Conservation (phyloP, 2,797 vertebrate genomes). For the Furcifer pardalis region DNA sequence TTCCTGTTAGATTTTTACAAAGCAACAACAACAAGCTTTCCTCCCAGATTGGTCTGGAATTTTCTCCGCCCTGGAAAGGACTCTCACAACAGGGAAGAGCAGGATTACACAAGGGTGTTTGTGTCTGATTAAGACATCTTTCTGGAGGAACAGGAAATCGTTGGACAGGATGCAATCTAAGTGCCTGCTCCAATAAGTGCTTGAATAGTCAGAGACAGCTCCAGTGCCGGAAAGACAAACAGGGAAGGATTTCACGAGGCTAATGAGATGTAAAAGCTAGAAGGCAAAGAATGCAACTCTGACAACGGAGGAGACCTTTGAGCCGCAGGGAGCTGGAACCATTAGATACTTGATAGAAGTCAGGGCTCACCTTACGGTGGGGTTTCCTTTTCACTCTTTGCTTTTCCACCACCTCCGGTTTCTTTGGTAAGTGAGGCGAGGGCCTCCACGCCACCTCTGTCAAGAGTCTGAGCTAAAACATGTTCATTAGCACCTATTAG, state of each 20-base stretch:
- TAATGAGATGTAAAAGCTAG: constrained; percentile 4
- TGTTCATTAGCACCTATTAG: constrained; percentile 5
- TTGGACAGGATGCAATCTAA: background rate
- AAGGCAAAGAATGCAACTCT: background rate
- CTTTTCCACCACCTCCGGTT: background rate
- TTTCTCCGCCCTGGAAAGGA: background rate
- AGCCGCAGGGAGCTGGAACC: background rate
- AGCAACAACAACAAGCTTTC: background rate
- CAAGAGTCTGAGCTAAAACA: background rate
- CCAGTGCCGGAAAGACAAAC: background rate
- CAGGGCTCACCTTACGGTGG: too few relatives aligned
- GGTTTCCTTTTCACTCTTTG: background rate
- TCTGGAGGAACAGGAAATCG: background rate
- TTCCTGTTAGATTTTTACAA: background rate
- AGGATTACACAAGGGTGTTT: background rate
- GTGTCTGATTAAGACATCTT: background rate
- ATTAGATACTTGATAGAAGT: background rate
- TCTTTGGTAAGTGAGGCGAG: background rate
- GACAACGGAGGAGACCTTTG: background rate
- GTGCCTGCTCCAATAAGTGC: background rate
- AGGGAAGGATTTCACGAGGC: background rate
- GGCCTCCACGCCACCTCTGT: background rate
- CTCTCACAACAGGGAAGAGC: background rate
- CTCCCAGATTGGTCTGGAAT: too few relatives aligned
- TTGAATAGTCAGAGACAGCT: background rate